Conservation (phyloP, 2,113 vertebrate genomes). For the Motacilla alba region DNA sequence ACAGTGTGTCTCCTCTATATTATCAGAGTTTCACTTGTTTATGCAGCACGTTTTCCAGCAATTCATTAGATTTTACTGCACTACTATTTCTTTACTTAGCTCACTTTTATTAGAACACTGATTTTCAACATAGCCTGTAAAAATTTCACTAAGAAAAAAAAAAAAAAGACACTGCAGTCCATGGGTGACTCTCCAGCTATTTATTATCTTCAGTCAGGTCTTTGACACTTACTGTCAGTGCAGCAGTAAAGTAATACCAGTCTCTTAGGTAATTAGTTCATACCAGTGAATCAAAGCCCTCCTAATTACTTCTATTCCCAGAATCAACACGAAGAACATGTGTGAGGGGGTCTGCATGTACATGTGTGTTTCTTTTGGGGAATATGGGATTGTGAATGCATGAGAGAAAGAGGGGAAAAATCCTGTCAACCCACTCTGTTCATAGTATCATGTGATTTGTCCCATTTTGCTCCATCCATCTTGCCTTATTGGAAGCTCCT, state of each 20-base stretch:
- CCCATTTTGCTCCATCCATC: constrained; percentile 77
- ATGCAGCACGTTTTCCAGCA: neutral
- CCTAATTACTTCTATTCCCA: neutral
- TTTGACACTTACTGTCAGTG: neutral
- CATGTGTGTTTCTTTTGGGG: accelerated
- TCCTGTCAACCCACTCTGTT: neutral
- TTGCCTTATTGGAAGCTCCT: constrained; percentile 77
- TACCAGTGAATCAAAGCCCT: neutral
- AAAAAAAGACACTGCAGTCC: neutral
- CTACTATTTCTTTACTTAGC: neutral
- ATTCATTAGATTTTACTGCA: neutral
- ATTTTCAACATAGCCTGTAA: neutral
- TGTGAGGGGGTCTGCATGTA: neutral
- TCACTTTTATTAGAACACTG: neutral
- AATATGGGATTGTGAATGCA: accelerated
- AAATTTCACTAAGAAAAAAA: neutral
- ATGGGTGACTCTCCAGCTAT: neutral
- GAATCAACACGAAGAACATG: neutral
- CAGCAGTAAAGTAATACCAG: neutral
- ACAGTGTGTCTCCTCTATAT: neutral
- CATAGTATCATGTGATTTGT: constrained; percentile 51
- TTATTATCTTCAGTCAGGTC: neutral
- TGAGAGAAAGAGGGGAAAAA: neutral
- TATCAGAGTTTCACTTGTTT: neutral
- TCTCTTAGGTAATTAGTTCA: neutral